Conservation (phyloP, 2,113 vertebrate genomes). For the Bombycilla garrulus region DNA sequence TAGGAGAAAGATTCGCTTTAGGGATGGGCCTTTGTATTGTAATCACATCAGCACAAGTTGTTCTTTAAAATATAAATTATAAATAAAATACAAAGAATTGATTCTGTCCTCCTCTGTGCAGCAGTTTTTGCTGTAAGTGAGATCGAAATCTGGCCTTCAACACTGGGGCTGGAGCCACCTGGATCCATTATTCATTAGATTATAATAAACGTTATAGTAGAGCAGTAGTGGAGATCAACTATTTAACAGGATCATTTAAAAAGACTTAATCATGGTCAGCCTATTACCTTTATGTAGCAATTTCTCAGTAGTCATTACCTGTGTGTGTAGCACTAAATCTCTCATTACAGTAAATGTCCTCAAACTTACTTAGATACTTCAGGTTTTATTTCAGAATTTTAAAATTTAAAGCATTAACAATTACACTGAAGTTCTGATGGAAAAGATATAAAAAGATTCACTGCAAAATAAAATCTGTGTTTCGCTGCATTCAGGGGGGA, state of each 20-base stretch:
- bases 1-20: not conserved
- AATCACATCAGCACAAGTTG: not conserved
- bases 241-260: constrained; percentile 39
- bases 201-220: constrained; percentile 38
- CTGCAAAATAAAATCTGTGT: not conserved
- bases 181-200: constrained; percentile 23
- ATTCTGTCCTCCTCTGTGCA: not conserved
- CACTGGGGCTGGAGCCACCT: not conserved
- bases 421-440: not conserved
- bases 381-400: not conserved
- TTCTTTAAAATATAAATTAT: constrained; percentile 23
- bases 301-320: not conserved
- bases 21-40: not conserved
- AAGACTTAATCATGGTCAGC: constrained; percentile 7
- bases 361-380: not conserved
- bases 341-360: not conserved
- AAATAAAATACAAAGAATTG: not conserved
- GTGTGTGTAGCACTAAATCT: not conserved
- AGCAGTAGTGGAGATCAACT: constrained; percentile 1
- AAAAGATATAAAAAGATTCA: not conserved
- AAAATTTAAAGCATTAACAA: not conserved
- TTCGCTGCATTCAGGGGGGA: not conserved
- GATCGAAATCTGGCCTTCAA: not conserved
- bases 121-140: not conserved
- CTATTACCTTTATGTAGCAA: not conserved